Evolutionary conservation across 2,888 invertebrate species (phyloP).

Genomic region (Zele albiditarsus): DNA sequence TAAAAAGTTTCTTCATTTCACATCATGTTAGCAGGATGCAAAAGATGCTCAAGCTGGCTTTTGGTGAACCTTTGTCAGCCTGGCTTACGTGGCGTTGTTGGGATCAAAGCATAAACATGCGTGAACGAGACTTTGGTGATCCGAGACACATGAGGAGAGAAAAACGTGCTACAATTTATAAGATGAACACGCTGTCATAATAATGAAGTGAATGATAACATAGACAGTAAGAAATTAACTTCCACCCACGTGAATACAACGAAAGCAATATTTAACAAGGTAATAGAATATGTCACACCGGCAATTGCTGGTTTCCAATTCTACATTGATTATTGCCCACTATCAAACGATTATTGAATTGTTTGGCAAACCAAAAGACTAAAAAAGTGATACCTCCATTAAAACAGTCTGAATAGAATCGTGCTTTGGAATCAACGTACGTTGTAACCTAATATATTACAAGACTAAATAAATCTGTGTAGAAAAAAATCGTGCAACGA

Average conservation of each 20-base stretch:
- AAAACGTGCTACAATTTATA: conserved; percentile 20
- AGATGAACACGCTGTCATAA: conserved; percentile 23
- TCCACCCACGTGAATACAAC: conserved; percentile 71
- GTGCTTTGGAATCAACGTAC: conserved; percentile 41
- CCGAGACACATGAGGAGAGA: conserved; percentile 36
- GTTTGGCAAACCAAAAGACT: conserved; percentile 19
- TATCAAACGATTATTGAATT: conserved; percentile 19
- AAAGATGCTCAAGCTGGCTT: background rate
- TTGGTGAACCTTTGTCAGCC: background rate
- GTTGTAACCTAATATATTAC: conserved; percentile 50
- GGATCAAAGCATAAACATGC: conserved; percentile 29
- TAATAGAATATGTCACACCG: conserved; percentile 50
- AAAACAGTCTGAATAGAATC: conserved; percentile 48
- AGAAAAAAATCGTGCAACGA: conserved; percentile 48
- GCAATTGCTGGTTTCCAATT: conserved; percentile 1
- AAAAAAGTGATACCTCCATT: conserved; percentile 26
- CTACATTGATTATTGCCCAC: conserved; percentile 20
- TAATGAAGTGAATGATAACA: conserved; percentile 39
- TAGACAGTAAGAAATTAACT: conserved; percentile 47
- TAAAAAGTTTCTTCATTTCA: background rate
- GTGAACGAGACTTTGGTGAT: conserved; percentile 37
- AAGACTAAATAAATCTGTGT: conserved; percentile 42
- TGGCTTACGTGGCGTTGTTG: background rate
- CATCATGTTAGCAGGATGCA: conserved; percentile 32
- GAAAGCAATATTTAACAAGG: conserved; percentile 73